Conservation (phyloP, 1,140 invertebrate genomes). For the Tetramorium alpestre region DNA sequence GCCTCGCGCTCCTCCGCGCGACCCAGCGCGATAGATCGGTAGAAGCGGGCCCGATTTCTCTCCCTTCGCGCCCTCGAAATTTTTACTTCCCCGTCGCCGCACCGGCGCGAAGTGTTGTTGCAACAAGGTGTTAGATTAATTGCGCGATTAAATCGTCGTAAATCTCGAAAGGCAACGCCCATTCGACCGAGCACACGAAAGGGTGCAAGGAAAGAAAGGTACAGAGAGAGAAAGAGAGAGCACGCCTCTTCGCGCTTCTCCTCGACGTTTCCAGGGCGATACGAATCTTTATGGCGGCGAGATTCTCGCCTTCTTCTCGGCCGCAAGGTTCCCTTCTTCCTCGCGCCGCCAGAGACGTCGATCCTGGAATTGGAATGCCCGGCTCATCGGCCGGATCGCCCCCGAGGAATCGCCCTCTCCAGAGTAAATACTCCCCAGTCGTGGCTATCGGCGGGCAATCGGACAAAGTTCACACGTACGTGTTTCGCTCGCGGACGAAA, state of each 20-base stretch:
- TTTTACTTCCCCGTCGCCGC: conserved; percentile 33
- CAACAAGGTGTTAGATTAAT: conserved; percentile 86
- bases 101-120: conserved; percentile 81
- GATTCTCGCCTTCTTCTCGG: conserved; percentile 67
- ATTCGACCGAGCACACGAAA: conserved; percentile 62
- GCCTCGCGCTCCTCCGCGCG: conserved; percentile 46
- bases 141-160: conserved; percentile 85
- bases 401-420: conserved; percentile 20
- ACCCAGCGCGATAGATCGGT: conserved; percentile 66
- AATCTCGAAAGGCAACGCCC: conserved; percentile 82
- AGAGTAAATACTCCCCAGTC: conserved; percentile 48
- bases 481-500: neutral
- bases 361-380: conserved; percentile 59
- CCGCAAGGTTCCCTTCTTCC: conserved; percentile 23
- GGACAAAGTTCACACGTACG: neutral
- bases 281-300: conserved; percentile 74
- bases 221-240: neutral
- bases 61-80: conserved; percentile 17
- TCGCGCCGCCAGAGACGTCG: conserved; percentile 36
- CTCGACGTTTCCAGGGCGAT: conserved; percentile 73
- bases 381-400: neutral
- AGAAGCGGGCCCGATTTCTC: conserved; percentile 18
- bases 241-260: conserved; percentile 45
- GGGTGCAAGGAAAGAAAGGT: neutral
- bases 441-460: conserved; percentile 16